Base-by-base conservation (phyloP, 2,113 vertebrate species). In the Ictidomys tridecemlineatus region DNA sequence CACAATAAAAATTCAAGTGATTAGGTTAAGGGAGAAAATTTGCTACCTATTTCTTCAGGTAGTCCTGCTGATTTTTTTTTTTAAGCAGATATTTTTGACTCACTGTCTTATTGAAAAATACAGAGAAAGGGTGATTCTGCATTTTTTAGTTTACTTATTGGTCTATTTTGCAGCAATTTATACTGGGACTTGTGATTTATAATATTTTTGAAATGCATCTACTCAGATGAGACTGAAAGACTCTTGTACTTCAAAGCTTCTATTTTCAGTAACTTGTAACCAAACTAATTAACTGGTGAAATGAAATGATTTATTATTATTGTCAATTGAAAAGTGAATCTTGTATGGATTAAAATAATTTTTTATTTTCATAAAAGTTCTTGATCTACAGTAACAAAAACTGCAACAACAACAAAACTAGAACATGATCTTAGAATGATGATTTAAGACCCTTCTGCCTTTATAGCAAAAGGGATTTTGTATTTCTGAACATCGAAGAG, bases 261-360 rank as follows among this genome's bases (percentile, higher is more conserved):
- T 89, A 37, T 65, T 91, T 92, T 89, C 45, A 91, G 37, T 48
- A 86, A 76, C 16, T 91, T 89, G 12, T 88, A 88, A 69, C 32
- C 67, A 93, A 97, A 84, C 67, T 48, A 85, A 94, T 63, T 89
- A 83, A 73, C 34, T 89, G 51, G 51, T 70, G 80, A 84, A 77
- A 72, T 93, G 18, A 79, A 78, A 95, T 93, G 42, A 84, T 76
- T 89, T 76, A 58, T 80, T 37, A 11, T 74, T 91, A 93, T 73
- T 95, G 22, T 94, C 63, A 92, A 70, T 16, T 95, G 56, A 87
- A 93, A 91, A 80, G 65, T 79, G 30, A 87, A 79, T 84, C 76
- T 83, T n/a, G 14, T 82, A 78, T 84, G 45, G 72, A 63, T 92
- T 39, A 85, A 93, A 90, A 83, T 56, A 91, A 13, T 51, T 51